A percentile compares a stretch with the other conserved stretches of the same genome.
phyloP scores from a whole-genome alignment of 1,140 invertebrate genomes.

The Physella acuta region DNA sequence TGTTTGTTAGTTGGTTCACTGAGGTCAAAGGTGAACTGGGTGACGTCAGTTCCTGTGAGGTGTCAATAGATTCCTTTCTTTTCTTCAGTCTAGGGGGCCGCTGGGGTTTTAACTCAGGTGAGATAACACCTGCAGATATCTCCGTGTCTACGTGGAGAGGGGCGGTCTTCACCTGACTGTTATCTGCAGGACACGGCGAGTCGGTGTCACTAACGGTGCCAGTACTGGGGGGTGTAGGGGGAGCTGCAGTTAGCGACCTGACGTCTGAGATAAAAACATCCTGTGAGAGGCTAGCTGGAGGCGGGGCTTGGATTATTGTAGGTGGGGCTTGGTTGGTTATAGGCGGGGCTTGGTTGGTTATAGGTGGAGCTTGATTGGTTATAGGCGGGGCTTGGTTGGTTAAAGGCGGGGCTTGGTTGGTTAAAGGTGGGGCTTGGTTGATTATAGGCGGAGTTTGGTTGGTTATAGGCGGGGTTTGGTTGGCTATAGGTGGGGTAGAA shows the following conservation, averaged over 20 bases:
- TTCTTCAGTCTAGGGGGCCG: conserved; percentile 8
- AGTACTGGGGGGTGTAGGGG: background rate
- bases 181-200: no score
- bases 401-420: background rate
- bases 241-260: background rate
- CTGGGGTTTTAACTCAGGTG: background rate
- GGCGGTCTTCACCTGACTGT: no score
- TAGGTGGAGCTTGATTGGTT: background rate
- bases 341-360: background rate
- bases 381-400: no score
- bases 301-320: background rate
- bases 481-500: no score
- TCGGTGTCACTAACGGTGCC: background rate
- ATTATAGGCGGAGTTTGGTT: background rate
- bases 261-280: background rate
- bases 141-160: no score
- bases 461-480: no score
- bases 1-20: no score
- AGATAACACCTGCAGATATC: no score
- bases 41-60: background rate
- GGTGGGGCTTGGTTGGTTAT: no score
- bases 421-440: background rate
- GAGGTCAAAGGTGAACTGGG: background rate
- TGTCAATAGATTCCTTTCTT: background rate
- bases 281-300: background rate